Evolutionary conservation across 1,140 invertebrate species (phyloP).

Genomic region (Reticulitermes speratus): DNA sequence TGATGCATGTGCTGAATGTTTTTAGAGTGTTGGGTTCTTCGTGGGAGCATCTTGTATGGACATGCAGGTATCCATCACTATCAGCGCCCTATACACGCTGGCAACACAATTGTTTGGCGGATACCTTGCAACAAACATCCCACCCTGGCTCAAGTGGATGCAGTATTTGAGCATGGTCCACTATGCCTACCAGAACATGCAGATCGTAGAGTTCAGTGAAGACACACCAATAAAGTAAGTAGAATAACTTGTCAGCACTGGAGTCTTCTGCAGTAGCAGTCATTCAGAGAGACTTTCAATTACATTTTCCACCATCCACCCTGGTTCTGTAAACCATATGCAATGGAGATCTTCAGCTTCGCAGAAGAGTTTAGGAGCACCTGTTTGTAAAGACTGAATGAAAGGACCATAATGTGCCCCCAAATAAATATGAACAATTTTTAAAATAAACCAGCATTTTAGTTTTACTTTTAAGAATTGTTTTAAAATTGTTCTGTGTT

Average conservation of each 20-base stretch:
- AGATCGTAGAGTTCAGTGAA: constrained; percentile 77
- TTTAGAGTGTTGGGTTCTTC: constrained; percentile 79
- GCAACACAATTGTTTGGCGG: constrained; percentile 80
- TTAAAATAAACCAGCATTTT: no score
- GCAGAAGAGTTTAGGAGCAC: no score
- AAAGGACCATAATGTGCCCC: no score
- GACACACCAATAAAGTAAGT: constrained; percentile 69
- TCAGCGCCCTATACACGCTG: constrained; percentile 76
- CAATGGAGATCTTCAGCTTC: no score
- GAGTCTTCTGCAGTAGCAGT: background rate
- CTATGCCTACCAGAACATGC: constrained; percentile 85
- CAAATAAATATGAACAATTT: no score
- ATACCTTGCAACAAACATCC: constrained; percentile 78
- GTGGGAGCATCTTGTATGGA: constrained; percentile 80
- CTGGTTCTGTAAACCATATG: no score
- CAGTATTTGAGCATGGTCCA: constrained; percentile 78
- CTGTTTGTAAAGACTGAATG: no score
- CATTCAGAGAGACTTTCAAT: background rate
- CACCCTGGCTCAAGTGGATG: constrained; percentile 76
- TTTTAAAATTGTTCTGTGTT: no score
- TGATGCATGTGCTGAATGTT: background rate
- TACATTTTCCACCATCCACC: background rate
- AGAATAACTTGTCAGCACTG: background rate
- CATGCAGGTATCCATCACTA: constrained; percentile 76
- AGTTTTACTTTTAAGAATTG: no score